A percentile compares a stretch with the other conserved stretches of the same genome.
phyloP scores from a whole-genome alignment of 1,140 invertebrate genomes.

The Grapholita molesta region DNA sequence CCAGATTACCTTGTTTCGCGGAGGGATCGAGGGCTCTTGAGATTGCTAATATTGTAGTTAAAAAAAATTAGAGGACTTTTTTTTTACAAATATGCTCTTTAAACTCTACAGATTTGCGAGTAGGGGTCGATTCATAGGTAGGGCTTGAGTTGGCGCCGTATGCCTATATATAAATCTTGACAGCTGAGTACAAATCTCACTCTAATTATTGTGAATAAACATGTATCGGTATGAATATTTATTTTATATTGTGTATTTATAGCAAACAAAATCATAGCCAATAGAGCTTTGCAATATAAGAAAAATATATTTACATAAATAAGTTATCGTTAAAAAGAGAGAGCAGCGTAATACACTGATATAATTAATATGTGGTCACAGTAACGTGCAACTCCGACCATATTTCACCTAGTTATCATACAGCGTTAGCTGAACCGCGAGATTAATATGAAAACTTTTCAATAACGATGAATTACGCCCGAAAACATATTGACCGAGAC shows the following conservation, averaged over 20 bases:
- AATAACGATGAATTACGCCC: neutral
- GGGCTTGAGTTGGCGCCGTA: no score
- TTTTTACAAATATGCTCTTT: neutral
- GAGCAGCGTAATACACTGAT: neutral
- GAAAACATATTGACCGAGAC: constrained; percentile 7
- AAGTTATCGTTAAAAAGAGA: neutral
- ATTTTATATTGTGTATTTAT: no score
- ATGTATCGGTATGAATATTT: no score
- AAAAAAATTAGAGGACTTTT: neutral
- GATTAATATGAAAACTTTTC: neutral
- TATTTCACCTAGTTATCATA: neutral
- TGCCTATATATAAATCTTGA: no score
- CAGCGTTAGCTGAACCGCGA: neutral
- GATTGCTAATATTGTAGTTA: constrained; percentile 3
- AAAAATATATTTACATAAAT: no score
- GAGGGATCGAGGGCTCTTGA: constrained; percentile 30
- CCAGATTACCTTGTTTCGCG: constrained; percentile 53
- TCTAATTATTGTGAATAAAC: no score
- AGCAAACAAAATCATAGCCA: no score
- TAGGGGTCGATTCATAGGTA: no score
- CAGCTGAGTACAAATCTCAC: no score
- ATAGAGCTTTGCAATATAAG: no score
- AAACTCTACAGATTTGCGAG: neutral
- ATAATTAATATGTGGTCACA: neutral
- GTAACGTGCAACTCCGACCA: neutral